phyloP scores from a whole-genome alignment of 2,888 invertebrate species.

The Trisateles emortualis region DNA sequence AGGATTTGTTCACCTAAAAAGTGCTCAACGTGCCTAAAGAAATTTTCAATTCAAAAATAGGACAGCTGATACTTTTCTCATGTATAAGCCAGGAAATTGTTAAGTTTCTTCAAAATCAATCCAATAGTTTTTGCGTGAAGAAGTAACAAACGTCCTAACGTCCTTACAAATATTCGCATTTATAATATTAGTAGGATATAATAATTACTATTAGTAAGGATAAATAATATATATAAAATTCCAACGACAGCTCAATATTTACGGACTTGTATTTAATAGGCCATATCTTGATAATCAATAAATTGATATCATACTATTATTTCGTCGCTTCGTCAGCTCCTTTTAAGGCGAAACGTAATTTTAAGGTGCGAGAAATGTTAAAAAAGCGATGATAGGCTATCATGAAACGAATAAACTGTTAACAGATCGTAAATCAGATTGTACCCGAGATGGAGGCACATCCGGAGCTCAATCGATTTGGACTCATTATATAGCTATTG shows the following conservation, averaged over 20 bases:
- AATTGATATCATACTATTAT: slow-evolving; percentile 39
- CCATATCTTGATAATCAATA: slow-evolving; percentile 40
- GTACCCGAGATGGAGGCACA: slow-evolving; percentile 39
- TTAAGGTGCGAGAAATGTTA: slow-evolving; percentile 36
- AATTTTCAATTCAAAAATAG: no score
- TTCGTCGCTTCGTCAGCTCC: slow-evolving; percentile 23
- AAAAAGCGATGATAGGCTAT: slow-evolving; percentile 31
- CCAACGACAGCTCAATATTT: slow-evolving; percentile 17
- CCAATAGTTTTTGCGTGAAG: no score
- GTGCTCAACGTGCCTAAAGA: no score
- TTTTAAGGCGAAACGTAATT: slow-evolving; percentile 49
- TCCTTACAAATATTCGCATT: no score
- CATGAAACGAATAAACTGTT: slow-evolving; percentile 51
- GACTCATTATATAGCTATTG: slow-evolving; percentile 74
- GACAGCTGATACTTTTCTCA: no score
- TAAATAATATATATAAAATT: no score
- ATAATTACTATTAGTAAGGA: no score
- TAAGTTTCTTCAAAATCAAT: no score
- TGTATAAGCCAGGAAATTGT: no score
- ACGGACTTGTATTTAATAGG: slow-evolving; percentile 18
- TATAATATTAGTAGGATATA: no score
- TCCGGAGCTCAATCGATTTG: slow-evolving; percentile 70
- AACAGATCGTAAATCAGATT: slow-evolving; percentile 69
- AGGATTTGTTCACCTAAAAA: no score
- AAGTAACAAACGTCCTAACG: no score